Conservation (phyloP, 2,888 invertebrate genomes). For the Cryptus armator region DNA sequence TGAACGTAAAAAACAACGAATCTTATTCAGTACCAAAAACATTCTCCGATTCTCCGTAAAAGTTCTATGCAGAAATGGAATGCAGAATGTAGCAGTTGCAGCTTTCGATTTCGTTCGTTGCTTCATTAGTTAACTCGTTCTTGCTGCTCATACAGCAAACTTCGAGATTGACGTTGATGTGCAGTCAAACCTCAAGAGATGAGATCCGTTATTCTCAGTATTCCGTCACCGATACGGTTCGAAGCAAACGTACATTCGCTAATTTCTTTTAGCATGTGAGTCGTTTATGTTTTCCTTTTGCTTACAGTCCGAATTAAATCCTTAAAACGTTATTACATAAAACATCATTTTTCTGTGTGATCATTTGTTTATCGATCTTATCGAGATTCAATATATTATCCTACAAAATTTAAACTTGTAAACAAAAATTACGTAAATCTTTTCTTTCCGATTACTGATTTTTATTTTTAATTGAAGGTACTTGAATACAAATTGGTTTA, state of each 20-base stretch:
- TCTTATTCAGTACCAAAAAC: background rate
- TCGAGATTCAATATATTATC: background rate
- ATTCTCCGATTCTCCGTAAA: background rate
- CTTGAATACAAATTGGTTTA: background rate
- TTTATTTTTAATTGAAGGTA: background rate
- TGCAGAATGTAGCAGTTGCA: background rate
- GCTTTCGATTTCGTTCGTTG: conserved; percentile 33
- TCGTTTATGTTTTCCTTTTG: background rate
- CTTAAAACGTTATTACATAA: background rate
- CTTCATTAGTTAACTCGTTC: conserved; percentile 28
- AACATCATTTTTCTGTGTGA: background rate
- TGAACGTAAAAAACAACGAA: background rate
- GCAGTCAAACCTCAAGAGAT: conserved; percentile 9
- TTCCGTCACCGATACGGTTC: conserved; percentile 13
- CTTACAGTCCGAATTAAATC: background rate
- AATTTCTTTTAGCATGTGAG: background rate
- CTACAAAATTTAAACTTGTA: too few relatives aligned
- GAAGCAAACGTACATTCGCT: conserved; percentile 5
- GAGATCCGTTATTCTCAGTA: conserved; percentile 29
- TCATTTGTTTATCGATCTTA: background rate
- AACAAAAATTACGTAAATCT: too few relatives aligned
- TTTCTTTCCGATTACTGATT: background rate
- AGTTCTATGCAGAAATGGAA: background rate
- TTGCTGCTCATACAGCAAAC: conserved; percentile 16
- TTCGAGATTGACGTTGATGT: background rate